Conservation (phyloP, 1,140 invertebrate species). For the Drosophila sproati region DNA sequence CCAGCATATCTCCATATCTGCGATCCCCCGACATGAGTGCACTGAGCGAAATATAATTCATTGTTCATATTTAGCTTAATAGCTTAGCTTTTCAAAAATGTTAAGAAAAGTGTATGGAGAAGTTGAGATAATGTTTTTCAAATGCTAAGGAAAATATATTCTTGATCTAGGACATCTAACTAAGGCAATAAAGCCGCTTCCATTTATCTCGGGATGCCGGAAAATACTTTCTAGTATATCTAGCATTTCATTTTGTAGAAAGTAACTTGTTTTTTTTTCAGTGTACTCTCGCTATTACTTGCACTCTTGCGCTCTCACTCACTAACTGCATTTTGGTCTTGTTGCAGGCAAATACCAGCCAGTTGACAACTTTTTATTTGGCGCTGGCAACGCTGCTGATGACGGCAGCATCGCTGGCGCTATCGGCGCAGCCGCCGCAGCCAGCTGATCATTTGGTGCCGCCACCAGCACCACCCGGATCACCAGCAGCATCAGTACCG, state of each 20-base stretch:
- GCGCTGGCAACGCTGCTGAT: conserved; percentile 39
- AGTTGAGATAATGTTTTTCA: too few relatives aligned
- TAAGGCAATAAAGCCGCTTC: too few relatives aligned
- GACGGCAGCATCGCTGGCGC: conserved; percentile 1
- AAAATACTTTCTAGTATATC: too few relatives aligned
- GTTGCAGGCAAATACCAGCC: conserved; percentile 45
- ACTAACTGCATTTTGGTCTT: conserved; percentile 4
- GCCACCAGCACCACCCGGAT: conserved; percentile 52
- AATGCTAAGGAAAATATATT: too few relatives aligned
- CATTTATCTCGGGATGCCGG: too few relatives aligned
- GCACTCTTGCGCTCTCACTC: conserved; percentile 14
- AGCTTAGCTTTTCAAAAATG: too few relatives aligned
- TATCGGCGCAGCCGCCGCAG: conserved; percentile 37
- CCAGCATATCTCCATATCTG: not conserved
- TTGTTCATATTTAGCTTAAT: too few relatives aligned
- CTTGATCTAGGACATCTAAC: too few relatives aligned
- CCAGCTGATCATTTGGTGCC: conserved; percentile 77
- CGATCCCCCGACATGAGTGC: not conserved
- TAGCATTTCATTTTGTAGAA: too few relatives aligned
- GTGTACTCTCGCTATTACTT: conserved; percentile 27
- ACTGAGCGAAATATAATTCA: not conserved
- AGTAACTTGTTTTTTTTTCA: conserved; percentile 6
- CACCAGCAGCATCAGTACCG: not conserved
- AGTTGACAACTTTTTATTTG: conserved; percentile 24
- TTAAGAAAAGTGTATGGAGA: too few relatives aligned